Conservation (phyloP, 2,113 vertebrate genomes). For the Chinchilla lanigera region DNA sequence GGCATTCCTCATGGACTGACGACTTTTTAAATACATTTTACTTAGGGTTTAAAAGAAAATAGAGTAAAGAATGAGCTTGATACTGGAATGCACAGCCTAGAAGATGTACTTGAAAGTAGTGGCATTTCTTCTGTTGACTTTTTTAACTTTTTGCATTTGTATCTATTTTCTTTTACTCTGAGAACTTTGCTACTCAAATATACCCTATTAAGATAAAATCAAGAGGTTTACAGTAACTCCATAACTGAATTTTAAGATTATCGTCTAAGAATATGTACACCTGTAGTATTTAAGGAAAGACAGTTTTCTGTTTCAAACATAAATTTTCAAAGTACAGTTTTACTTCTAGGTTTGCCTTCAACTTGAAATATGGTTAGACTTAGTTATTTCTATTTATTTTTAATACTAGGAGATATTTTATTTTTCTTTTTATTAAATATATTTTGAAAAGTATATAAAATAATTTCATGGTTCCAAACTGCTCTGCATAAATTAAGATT, state of each 20-base stretch:
- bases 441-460: background rate
- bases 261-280: background rate
- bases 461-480: background rate
- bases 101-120: background rate
- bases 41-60: background rate
- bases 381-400: background rate
- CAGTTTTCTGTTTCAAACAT: background rate
- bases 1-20: background rate
- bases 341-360: background rate
- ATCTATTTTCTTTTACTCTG: background rate
- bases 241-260: background rate
- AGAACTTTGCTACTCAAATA: background rate
- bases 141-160: background rate
- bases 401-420: background rate
- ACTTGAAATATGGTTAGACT: background rate
- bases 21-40: background rate
- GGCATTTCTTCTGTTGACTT: background rate
- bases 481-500: background rate
- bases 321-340: background rate
- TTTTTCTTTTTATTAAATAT: background rate
- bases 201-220: background rate
- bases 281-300: background rate
- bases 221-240: background rate
- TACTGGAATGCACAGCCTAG: background rate
- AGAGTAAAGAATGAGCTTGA: background rate